Evolutionary conservation across 2,113 vertebrate genomes (phyloP).

Genomic region (Misgurnus mizolepis): DNA sequence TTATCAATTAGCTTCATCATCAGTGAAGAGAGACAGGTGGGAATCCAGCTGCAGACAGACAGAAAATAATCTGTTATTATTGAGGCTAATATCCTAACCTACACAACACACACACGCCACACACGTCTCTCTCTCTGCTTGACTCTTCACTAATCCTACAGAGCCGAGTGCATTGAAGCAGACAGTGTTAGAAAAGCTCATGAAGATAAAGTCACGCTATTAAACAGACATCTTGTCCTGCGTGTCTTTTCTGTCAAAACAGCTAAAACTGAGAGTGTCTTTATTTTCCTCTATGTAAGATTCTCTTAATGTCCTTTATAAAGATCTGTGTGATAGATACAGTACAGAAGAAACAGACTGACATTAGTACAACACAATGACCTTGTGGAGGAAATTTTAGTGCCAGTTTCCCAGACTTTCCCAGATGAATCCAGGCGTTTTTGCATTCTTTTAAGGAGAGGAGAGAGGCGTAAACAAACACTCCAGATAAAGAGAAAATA

Average conservation of each 20-base stretch:
- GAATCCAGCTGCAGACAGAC: constrained; percentile 67
- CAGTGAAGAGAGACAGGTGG: constrained; percentile 61
- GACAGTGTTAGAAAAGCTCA: constrained; percentile 2
- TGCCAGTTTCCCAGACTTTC: too few relatives aligned
- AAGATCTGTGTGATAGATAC: too few relatives aligned
- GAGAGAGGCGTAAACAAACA: too few relatives aligned
- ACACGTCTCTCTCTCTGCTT: neutral
- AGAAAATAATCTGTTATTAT: constrained; percentile 60
- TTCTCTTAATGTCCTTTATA: neutral
- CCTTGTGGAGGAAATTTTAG: too few relatives aligned
- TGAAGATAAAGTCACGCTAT: constrained; percentile 56
- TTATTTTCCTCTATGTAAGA: constrained; percentile 33
- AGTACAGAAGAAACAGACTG: too few relatives aligned
- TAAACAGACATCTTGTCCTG: constrained; percentile 37
- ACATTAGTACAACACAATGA: too few relatives aligned
- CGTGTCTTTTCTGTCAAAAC: constrained; percentile 50
- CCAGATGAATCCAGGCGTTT: too few relatives aligned
- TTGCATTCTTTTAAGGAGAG: too few relatives aligned
- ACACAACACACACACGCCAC: neutral
- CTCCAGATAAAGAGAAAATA: too few relatives aligned
- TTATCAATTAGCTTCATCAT: constrained; percentile 65
- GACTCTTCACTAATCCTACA: constrained; percentile 26
- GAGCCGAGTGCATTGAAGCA: constrained; percentile 45
- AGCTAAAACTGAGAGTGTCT: constrained; percentile 37
- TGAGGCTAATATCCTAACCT: constrained; percentile 53